phyloP scores from a whole-genome alignment of 2,113 vertebrate genomes.

The Bufo bufo region DNA sequence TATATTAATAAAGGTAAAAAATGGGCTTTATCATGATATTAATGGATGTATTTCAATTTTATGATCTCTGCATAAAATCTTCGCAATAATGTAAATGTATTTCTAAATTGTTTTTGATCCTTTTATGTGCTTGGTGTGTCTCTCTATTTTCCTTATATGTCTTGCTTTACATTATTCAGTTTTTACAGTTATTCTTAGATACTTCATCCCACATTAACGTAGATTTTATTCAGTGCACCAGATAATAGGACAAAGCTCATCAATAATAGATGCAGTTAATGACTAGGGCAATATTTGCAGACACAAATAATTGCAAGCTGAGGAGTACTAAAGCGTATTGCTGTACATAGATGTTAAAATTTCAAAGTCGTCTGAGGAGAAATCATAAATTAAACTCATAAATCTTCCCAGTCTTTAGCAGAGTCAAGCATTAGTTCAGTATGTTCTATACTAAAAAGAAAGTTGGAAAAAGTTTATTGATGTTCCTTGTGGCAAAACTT shows the following conservation, averaged over 20 bases:
- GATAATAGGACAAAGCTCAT: conserved; percentile 50
- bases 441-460: conserved; percentile 22
- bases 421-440: conserved; percentile 44
- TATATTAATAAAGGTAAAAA: background rate
- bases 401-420: conserved; percentile 56
- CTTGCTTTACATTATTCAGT: conserved; percentile 5
- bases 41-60: conserved; percentile 7
- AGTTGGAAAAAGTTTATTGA: conserved; percentile 44
- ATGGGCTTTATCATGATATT: conserved; percentile 34
- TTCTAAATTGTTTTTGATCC: conserved; percentile 23
- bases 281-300: conserved; percentile 56
- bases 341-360: conserved; percentile 54
- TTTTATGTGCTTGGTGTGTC: conserved; percentile 34
- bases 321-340: conserved; percentile 55
- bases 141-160: conserved; percentile 12
- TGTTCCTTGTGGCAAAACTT: conserved; percentile 22
- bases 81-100: conserved; percentile 21
- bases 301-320: conserved; percentile 57
- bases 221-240: conserved; percentile 49
- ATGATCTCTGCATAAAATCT: conserved; percentile 6
- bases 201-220: conserved; percentile 47
- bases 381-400: conserved; percentile 59
- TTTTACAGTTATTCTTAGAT: conserved; percentile 27
- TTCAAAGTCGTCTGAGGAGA: conserved; percentile 56
- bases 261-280: conserved; percentile 58